Evolutionary conservation across 2,797 vertebrate species (phyloP), one percentile per base, ranked within the genome.

Genomic region (Myoxocephalus aenaeus): DNA sequence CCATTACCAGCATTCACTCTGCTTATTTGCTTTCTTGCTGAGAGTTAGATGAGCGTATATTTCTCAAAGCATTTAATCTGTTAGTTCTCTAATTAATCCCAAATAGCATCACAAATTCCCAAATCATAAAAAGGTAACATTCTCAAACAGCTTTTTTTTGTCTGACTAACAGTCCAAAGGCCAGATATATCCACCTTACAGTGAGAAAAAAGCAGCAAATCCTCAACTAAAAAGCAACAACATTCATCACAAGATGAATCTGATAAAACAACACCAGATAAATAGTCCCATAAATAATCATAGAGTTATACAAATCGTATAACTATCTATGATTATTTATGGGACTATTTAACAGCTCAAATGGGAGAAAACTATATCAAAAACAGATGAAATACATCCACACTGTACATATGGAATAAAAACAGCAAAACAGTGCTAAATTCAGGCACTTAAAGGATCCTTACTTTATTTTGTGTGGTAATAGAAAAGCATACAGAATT

Each of bases 381-480:
- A 65, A 5, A 38, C 2, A 9, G 36, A 56, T 22, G 1, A 51
- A 80, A n/a, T 34, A 9, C 36, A 66, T 22, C 20, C 2, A 40
- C 11, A 6, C 3, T 5, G 1, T 29, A 22, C 0, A 40, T 51
- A 17, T 25, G 18, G 34, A 83, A 86, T 70, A 87, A 89, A 80
- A 86, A 89, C 68, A 87, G 87, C 68, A 80, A 58, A 81, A 68
- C 86, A 59, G 85, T 91, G 86, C 94, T 95, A 95, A 94, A 96
- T 97, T 97, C 96, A 98, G 97, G 97, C 97, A 98, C 97, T 98
- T 99, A 96, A 96, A 98, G 96, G 96, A 97, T 97, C 92, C 95
- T 96, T 97, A 95, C 94, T 98, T 99, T 98, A 98, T 94, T 94
- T 98, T 96, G 94, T 95, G 97, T 94, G 94, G 95, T 97, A 97